Evolutionary conservation across 2,888 invertebrate species (phyloP).

Genomic region (Melinaea menophilus): DNA sequence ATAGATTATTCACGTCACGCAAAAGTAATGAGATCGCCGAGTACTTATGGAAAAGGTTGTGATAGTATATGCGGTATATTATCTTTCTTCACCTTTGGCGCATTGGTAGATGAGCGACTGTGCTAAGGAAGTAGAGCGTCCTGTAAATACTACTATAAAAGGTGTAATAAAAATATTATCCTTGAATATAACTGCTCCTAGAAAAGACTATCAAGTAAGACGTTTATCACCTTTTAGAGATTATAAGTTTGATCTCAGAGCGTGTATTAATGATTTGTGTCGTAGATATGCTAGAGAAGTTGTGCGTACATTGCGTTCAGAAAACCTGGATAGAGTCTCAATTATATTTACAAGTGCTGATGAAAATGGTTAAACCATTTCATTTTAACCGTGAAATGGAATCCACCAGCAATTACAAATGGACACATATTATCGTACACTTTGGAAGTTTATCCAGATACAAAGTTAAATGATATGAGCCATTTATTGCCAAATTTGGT

Average conservation of each 20-base stretch:
- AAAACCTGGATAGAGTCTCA: slow-evolving; percentile 50
- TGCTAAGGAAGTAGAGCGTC: slow-evolving; percentile 42
- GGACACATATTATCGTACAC: slow-evolving; percentile 61
- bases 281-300: slow-evolving; percentile 56
- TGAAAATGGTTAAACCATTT: slow-evolving; percentile 36
- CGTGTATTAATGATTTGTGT: slow-evolving; percentile 51
- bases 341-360: slow-evolving; percentile 39
- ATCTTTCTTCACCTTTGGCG: slow-evolving; percentile 50
- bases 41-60: slow-evolving; percentile 55
- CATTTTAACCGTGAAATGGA: slow-evolving; percentile 51
- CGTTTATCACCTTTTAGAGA: slow-evolving; percentile 63
- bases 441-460: slow-evolving; percentile 54
- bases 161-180: slow-evolving; percentile 48
- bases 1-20: slow-evolving; percentile 54
- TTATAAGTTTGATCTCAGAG: slow-evolving; percentile 60
- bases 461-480: slow-evolving; percentile 38
- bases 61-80: slow-evolving; percentile 61
- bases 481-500: slow-evolving; percentile 49
- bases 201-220: slow-evolving; percentile 47
- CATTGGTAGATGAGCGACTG: slow-evolving; percentile 56
- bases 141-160: slow-evolving; percentile 45
- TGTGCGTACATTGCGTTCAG: slow-evolving; percentile 52
- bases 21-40: slow-evolving; percentile 57
- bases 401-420: slow-evolving; percentile 53
- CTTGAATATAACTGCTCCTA: slow-evolving; percentile 46